Evolutionary conservation across 2,113 vertebrate genomes (phyloP).

Genomic region (Seriola dumerili): DNA sequence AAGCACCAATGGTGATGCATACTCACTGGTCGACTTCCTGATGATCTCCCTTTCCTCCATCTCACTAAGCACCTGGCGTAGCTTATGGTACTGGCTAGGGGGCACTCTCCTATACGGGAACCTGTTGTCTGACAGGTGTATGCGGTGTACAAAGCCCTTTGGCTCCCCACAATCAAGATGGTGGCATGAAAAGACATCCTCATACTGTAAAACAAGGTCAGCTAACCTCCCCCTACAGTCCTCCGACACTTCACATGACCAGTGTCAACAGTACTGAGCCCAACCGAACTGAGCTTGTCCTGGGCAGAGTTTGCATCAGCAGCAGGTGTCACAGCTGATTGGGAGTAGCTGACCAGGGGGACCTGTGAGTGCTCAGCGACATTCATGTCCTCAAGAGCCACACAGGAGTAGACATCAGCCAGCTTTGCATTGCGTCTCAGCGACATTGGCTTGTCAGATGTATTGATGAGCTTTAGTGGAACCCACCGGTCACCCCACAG

Average conservation of each 20-base stretch:
- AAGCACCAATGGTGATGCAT: too few species aligned
- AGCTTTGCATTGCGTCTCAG: conserved; percentile 22
- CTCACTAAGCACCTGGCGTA: background rate
- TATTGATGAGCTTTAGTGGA: conserved; percentile 27
- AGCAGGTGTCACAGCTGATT: too few species aligned
- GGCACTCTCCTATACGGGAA: conserved; percentile 13
- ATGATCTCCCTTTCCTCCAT: too few species aligned
- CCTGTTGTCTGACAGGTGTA: conserved; percentile 19
- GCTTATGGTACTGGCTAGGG: background rate
- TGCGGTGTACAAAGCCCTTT: conserved; percentile 20
- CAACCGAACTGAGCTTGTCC: background rate
- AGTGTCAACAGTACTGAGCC: background rate
- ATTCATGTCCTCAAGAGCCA: conserved; percentile 24
- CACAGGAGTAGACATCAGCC: conserved; percentile 13
- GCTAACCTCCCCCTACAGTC: background rate
- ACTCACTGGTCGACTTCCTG: too few species aligned
- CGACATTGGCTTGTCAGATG: background rate
- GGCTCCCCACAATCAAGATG: conserved; percentile 3
- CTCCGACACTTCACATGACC: conserved; percentile 11
- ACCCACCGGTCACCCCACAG: conserved; percentile 27
- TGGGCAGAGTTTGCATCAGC: background rate
- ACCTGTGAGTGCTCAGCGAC: background rate
- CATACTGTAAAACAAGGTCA: conserved; percentile 29
- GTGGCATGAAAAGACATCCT: background rate
- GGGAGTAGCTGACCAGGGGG: background rate